phyloP scores from a whole-genome alignment of 2,797 vertebrate species.

The Acomys russatus region DNA sequence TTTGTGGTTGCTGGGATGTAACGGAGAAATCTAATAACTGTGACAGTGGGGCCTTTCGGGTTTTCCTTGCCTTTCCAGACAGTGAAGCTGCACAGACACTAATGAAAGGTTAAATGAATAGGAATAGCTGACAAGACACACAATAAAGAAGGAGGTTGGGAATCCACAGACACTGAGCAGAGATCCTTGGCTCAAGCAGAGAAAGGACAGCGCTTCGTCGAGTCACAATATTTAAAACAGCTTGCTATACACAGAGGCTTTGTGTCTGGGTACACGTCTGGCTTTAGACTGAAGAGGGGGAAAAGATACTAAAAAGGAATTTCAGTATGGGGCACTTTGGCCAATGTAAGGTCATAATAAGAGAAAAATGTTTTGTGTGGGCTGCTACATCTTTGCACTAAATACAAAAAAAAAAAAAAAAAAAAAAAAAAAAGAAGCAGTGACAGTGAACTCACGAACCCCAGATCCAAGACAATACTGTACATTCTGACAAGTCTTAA shows the following conservation, averaged over 20 bases:
- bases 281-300: constrained; percentile 89
- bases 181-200: constrained; percentile 93
- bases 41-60: constrained; percentile 97
- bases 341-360: constrained; percentile 95
- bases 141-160: constrained; percentile 95
- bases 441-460: constrained; percentile 84
- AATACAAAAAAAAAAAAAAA: constrained; percentile 80
- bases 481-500: constrained; percentile 86
- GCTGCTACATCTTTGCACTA: constrained; percentile 91
- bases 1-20: constrained; percentile 97
- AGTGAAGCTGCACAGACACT: constrained; percentile 96
- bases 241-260: constrained; percentile 93
- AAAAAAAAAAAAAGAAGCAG: constrained; percentile 77
- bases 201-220: constrained; percentile 93
- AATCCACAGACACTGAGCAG: constrained; percentile 92
- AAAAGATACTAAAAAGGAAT: constrained; percentile 94
- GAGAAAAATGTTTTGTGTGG: constrained; percentile 93
- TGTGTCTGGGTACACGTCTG: constrained; percentile 91
- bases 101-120: constrained; percentile 99
- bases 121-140: constrained; percentile 98
- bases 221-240: constrained; percentile 96
- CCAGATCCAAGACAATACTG: constrained; percentile 86
- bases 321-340: constrained; percentile 94
- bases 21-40: constrained; percentile 99
- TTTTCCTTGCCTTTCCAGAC: constrained; percentile 93